Percentiles rank a stretch among this genome's conserved stretches.
Evolutionary conservation across 2,797 vertebrate species (phyloP).

Genomic region (Spea hammondii): DNA sequence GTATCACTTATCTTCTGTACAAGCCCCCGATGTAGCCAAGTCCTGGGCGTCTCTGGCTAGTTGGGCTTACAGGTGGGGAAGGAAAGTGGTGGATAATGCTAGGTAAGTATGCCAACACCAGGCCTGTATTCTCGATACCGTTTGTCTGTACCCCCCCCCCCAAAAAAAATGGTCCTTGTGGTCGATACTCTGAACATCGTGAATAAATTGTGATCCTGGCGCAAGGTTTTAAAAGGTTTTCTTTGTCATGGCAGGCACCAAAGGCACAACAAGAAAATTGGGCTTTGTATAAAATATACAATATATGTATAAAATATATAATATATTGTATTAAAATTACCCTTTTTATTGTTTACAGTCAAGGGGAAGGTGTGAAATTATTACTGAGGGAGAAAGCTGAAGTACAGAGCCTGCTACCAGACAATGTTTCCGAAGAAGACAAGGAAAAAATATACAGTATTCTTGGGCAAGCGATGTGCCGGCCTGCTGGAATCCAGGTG

Average conservation of each 20-base stretch:
- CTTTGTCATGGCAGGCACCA: too few species aligned
- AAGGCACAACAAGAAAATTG: too few species aligned
- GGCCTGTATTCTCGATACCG: background rate
- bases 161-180: too few species aligned
- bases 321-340: background rate
- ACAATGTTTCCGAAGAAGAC: constrained; percentile 83
- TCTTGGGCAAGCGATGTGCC: constrained; percentile 96
- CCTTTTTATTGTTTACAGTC: constrained; percentile 67
- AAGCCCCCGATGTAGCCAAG: constrained; percentile 95
- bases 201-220: too few species aligned
- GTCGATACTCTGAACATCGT: too few species aligned
- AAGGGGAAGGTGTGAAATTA: constrained; percentile 93
- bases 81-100: constrained; percentile 97
- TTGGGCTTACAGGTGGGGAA: constrained; percentile 97
- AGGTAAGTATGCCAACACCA: constrained; percentile 72
- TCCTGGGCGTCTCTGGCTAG: constrained; percentile 97
- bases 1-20: constrained; percentile 90
- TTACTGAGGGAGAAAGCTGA: constrained; percentile 88
- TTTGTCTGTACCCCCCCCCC: background rate
- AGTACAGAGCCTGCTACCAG: constrained; percentile 87
- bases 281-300: too few species aligned
- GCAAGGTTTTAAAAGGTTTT: too few species aligned
- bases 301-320: too few species aligned
- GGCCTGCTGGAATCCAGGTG: constrained; percentile 95
- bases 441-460: constrained; percentile 90